phyloP scores from a whole-genome alignment of 2,797 vertebrate genomes.

The Falco columbarius region DNA sequence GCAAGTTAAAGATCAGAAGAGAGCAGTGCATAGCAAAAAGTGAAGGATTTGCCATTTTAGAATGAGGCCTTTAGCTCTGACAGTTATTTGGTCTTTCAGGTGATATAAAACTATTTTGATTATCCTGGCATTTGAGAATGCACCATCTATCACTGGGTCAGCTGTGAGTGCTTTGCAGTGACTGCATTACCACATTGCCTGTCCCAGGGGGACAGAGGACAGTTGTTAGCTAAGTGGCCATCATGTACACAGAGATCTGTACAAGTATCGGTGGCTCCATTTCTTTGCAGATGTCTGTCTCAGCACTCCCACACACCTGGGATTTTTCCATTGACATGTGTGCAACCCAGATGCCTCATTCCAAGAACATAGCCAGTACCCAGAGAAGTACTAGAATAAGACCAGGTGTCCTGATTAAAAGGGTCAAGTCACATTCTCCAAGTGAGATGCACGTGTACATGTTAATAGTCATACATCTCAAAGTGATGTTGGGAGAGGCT shows the following conservation, averaged over 20 bases:
- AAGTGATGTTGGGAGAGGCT: background rate
- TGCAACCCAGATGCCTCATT: background rate
- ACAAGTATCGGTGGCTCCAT: background rate
- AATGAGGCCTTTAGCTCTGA: background rate
- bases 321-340: accelerated
- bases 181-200: background rate
- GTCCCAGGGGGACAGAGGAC: background rate
- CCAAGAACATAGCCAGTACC: background rate
- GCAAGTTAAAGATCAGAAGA: background rate
- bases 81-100: background rate
- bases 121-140: background rate
- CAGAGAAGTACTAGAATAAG: background rate
- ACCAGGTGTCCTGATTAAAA: background rate
- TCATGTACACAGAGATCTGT: background rate
- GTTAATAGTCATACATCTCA: background rate
- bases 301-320: background rate
- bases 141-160: background rate
- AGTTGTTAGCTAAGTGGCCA: background rate
- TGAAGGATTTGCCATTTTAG: background rate
- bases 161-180: background rate
- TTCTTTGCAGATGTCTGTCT: background rate
- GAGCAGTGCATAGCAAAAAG: background rate
- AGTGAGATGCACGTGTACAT: accelerated
- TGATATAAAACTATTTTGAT: background rate
- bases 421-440: background rate